These are phyloP conservation scores for Knipowitschia caucasica DNA, from an alignment of 2,797 vertebrate genomes.

Conservation along the genomic window DNA sequence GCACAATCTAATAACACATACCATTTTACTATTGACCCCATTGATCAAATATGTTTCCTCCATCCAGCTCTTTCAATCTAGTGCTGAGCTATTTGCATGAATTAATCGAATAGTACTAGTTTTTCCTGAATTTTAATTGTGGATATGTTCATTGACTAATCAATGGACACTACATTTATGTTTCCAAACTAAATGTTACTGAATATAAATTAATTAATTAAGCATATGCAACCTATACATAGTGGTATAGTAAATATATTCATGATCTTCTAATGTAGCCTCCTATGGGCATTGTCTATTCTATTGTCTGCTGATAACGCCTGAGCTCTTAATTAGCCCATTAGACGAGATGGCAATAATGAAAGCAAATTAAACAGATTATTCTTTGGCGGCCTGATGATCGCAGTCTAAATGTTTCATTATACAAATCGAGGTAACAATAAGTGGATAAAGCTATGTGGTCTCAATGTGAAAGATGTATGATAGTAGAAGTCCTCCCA, in stretches of 20 bases:
- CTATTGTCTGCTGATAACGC: slow-evolving; percentile 64
- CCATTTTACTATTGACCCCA: slow-evolving; percentile 49
- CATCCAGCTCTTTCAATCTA: slow-evolving; percentile 22
- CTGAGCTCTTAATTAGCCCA: slow-evolving; percentile 69
- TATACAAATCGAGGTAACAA: slow-evolving; percentile 55
- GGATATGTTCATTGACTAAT: slow-evolving; percentile 6
- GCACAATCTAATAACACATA: slow-evolving; percentile 56
- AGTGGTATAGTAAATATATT: slow-evolving; percentile 71
- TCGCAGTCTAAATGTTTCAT: slow-evolving; percentile 73
- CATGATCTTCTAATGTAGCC: slow-evolving; percentile 68
- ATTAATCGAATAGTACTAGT: slow-evolving; percentile 40
- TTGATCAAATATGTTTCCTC: slow-evolving; percentile 37
- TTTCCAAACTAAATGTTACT: slow-evolving; percentile 33
- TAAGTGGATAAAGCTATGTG: slow-evolving; percentile 47
- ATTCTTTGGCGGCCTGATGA: slow-evolving; percentile 62
- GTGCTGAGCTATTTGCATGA: slow-evolving; percentile 25
- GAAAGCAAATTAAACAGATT: slow-evolving; percentile 70
- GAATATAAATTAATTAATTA: slow-evolving; percentile 48
- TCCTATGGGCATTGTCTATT: slow-evolving; percentile 50
- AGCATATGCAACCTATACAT: slow-evolving; percentile 43
- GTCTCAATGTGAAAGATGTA: slow-evolving; percentile 36
- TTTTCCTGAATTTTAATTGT: slow-evolving; percentile 12
- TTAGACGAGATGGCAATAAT: slow-evolving; percentile 69
- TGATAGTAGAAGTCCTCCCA: slow-evolving; percentile 38
- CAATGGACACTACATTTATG: slow-evolving; percentile 17